Evolutionary conservation across 2,888 invertebrate species (phyloP).

Genomic region (Drosophila yooni): DNA sequence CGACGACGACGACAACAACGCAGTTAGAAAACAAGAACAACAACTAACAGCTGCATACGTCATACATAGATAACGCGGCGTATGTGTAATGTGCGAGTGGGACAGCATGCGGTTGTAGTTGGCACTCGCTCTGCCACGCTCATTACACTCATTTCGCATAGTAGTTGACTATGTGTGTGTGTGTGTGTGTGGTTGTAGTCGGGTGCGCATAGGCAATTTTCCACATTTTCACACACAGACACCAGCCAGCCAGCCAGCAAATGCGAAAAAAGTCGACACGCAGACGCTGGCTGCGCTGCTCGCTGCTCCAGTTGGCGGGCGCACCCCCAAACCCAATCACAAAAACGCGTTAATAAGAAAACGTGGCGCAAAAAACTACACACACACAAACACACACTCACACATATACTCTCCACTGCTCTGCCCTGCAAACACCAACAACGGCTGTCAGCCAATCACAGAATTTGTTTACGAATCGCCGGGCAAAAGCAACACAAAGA

Average conservation of each 20-base stretch:
- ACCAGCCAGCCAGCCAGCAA: constrained; percentile 34
- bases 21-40: constrained; percentile 79
- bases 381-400: constrained; percentile 27
- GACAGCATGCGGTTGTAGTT: constrained; percentile 43
- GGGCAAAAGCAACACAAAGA: constrained; percentile 81
- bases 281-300: constrained; percentile 65
- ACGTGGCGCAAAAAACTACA: constrained; percentile 79
- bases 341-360: constrained; percentile 82
- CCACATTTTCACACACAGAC: constrained; percentile 70
- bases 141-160: constrained; percentile 80
- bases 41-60: constrained; percentile 26
- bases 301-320: constrained; percentile 53
- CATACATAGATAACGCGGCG: constrained; percentile 81
- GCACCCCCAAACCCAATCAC: constrained; percentile 82
- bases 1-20: constrained; percentile 68
- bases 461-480: constrained; percentile 84
- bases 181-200: constrained; percentile 46
- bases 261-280: constrained; percentile 70
- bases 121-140: constrained; percentile 71
- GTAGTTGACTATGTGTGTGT: constrained; percentile 41
- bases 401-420: constrained; percentile 17
- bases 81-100: constrained; percentile 76
- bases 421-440: constrained; percentile 25
- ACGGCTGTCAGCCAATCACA: constrained; percentile 79
- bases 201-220: constrained; percentile 83